Conservation (phyloP, 2,113 vertebrate genomes). For the Rhagologus leucostigma region DNA sequence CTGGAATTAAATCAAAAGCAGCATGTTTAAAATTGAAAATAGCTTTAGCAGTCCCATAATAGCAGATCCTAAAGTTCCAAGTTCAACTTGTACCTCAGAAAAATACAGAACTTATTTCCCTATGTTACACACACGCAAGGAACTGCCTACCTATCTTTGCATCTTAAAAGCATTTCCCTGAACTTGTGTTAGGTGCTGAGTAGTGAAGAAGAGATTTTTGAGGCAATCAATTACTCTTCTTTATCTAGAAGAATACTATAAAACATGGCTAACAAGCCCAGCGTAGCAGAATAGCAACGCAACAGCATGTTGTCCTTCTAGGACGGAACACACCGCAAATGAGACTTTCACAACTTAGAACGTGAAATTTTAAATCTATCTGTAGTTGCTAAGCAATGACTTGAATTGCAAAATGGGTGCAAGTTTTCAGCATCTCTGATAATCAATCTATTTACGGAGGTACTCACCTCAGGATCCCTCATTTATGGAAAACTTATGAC, state of each 20-base stretch:
- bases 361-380: neutral
- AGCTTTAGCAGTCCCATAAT: neutral
- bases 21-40: neutral
- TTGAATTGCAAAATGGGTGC: neutral
- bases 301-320: neutral
- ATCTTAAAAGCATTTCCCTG: neutral
- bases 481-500: neutral
- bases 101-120: neutral
- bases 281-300: neutral
- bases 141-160: neutral
- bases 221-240: neutral
- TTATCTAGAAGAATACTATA: neutral
- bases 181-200: neutral
- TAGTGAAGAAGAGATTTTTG: neutral
- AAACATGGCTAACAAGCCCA: neutral
- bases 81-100: neutral
- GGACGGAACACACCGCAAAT: neutral
- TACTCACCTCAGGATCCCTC: neutral
- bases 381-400: neutral
- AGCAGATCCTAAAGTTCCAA: neutral
- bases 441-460: neutral
- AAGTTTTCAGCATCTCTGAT: neutral
- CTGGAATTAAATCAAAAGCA: conserved; percentile 67
- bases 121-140: neutral
- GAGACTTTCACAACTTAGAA: neutral